Evolutionary conservation across 2,113 vertebrate species (phyloP), one percentile per base, ranked within the genome.

Genomic region (Cyanoderma ruficeps): DNA sequence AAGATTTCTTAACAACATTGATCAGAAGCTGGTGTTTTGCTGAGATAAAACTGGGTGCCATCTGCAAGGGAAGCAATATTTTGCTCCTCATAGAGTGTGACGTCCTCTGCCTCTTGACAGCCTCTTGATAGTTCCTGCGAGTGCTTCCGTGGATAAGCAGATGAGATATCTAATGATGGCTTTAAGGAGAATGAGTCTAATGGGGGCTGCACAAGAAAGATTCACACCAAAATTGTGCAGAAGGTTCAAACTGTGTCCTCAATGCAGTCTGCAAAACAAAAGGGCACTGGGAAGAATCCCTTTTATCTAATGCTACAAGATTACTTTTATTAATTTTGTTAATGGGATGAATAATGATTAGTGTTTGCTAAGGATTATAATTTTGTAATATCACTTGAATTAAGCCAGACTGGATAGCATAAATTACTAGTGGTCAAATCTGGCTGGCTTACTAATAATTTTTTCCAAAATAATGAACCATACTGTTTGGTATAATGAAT

Each of bases 31-130:
- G 70, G 87, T 97, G 96, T 97, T 97, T 96, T 84, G 86, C 87
- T 82, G 93, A 97, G 95, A 97, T 97, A 97, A 97, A 97, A 94
- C 94, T 80, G 90, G 89, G 90, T 92, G 87, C 94, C 96, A 96
- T 93, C 94, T 97, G 94, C 93, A 95, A 96, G 84, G 95, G 91
- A 87, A 96, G 90, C 63, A 95, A 71, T 95, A 79, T 96, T 97
- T 94, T 83, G 37, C 80, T 92, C 56, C 42, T 81, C 88, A 82
- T 13, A 64, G 60, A 53, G 49, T 95, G 77, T 90, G 86, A 92
- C 64, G 2, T 88, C 71, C 83, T 93, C 49, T 0, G 56, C 77
- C 92, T 92, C 89, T 96, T 90, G 93, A 97, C 92, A 97, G 72
- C 63, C 89, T 80, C 94, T 87, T 82, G 80, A 94, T 92, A 89